Base-by-base conservation (phyloP, 2,797 vertebrate genomes). In the Anniella stebbinsi region DNA sequence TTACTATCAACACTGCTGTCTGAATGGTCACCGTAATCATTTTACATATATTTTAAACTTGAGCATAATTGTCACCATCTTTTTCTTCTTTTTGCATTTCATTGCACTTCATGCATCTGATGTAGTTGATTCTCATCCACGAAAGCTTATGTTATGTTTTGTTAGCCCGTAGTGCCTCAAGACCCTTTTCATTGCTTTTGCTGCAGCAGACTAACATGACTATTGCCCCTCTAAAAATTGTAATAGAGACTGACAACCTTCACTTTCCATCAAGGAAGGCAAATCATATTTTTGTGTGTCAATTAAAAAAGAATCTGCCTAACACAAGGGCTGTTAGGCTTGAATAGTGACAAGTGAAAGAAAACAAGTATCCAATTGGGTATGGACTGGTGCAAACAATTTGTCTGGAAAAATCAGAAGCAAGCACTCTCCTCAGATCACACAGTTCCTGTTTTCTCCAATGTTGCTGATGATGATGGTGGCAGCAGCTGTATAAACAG, bases 261-360 rank as follows among this genome's bases (percentile, higher is more conserved):
- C 33, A 1, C 33, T 72, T 73, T 85, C 48, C 54, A 83, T 85
- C 48, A 73, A 83, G 69, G n/a, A 85, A 85, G 12, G 69, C 69
- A 54, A 85, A 85, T 54, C n/a, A 36, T 54, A 72, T 60, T 82
- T 80, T 66, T n/a, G 18, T 23, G 11, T 85, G 67, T 21, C 67
- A 85, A 17, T 36, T n/a, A 73, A 23, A 54, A 70, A 51, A 33
- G 23, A 78, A 51, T 36, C 28, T 54, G 21, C 12, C 57, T 36
- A 78, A 45, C 7, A 77, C 2, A 54, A 84, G 54, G n/a, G 25
- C 48, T 77, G 28, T 54, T 84, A 38, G 72, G 15, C 38, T 89
- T 77, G 41, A 84, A 69, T 88, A 78, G 82, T 57, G 63, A 70
- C 51, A 85, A 57, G 21, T 25, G 30, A 77, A 89, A 89, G 30